phyloP scores from a whole-genome alignment of 1,140 invertebrate genomes.

The Grapholita molesta region DNA sequence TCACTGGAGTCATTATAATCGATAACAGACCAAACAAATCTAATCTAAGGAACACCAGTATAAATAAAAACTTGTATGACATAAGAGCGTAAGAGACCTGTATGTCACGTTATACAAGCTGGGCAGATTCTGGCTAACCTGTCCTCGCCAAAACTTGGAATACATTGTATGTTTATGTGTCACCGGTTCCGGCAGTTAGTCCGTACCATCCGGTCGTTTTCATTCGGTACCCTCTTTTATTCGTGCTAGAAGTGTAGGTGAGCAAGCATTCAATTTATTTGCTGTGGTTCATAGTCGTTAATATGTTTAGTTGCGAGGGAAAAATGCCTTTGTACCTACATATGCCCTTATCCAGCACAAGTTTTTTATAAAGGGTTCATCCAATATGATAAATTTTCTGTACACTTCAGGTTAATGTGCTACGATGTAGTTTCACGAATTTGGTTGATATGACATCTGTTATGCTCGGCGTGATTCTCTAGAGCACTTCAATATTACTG shows the following conservation, averaged over 20 bases:
- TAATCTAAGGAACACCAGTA: not conserved
- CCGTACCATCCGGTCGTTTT: slow-evolving; percentile 7
- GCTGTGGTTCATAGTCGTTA: not conserved
- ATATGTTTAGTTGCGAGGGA: not conserved
- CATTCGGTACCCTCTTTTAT: slow-evolving; percentile 12
- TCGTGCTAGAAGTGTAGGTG: not conserved
- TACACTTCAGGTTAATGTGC: too few species aligned
- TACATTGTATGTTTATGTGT: not conserved
- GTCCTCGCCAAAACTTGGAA: not conserved
- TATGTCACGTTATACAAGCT: too few species aligned
- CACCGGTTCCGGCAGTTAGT: slow-evolving; percentile 7
- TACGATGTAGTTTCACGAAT: too few species aligned
- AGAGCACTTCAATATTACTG: too few species aligned
- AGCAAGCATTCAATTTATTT: not conserved
- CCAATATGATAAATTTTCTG: too few species aligned
- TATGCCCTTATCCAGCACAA: too few species aligned
- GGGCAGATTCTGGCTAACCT: not conserved
- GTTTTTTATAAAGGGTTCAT: too few species aligned
- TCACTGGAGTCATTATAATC: not conserved
- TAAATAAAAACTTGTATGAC: not conserved
- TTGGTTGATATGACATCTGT: too few species aligned
- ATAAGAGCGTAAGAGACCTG: too few species aligned
- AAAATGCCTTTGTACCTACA: too few species aligned
- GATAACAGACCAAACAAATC: not conserved
- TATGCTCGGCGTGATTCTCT: too few species aligned